phyloP scores from a whole-genome alignment of 2,797 vertebrate species.

The Heliangelus exortis region DNA sequence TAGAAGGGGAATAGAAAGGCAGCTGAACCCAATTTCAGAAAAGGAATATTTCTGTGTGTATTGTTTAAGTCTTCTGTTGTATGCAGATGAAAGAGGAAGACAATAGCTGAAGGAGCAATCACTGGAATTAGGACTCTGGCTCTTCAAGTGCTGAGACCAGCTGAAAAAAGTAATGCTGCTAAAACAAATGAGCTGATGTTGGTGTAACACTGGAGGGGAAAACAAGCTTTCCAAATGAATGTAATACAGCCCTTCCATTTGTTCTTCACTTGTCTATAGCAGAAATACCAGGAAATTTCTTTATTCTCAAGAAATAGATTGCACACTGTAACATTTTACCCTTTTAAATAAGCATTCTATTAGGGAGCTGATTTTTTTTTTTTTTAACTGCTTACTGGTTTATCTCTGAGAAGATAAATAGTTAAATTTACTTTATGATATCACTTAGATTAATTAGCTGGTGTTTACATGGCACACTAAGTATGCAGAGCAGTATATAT shows the following conservation, averaged over 20 bases:
- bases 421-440: constrained; percentile 6
- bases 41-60: neutral
- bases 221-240: neutral
- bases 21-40: neutral
- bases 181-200: neutral
- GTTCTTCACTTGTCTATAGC: neutral
- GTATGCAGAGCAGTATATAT: neutral
- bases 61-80: neutral
- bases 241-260: neutral
- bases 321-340: neutral
- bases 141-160: neutral
- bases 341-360: neutral
- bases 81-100: neutral
- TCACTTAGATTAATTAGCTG: constrained; percentile 22
- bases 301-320: neutral
- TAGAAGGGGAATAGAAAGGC: neutral
- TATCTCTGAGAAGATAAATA: constrained; percentile 34
- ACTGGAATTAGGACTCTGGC: neutral
- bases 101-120: neutral
- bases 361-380: neutral
- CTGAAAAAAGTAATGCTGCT: neutral
- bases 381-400: neutral
- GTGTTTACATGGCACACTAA: neutral
- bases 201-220: neutral
- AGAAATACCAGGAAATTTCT: neutral